phyloP scores from a whole-genome alignment of 2,888 invertebrate genomes.

The Merodon equestris region DNA sequence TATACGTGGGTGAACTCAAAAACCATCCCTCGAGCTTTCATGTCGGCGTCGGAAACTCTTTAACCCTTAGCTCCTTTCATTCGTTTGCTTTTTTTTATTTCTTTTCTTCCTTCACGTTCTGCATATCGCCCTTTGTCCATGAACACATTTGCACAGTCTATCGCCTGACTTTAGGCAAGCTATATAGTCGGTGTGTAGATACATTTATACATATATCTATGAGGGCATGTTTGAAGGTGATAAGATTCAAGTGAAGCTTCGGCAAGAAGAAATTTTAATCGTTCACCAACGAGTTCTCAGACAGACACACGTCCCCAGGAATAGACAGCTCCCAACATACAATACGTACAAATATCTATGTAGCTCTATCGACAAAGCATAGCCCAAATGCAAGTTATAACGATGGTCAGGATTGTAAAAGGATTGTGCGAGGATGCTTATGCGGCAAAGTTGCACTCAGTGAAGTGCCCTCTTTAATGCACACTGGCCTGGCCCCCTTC shows the following conservation, averaged over 20 bases:
- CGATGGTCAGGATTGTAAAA: constrained; percentile 44
- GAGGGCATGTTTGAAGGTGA: constrained; percentile 12
- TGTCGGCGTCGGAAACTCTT: constrained; percentile 33
- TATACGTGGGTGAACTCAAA: not conserved
- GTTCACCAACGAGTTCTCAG: not conserved
- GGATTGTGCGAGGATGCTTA: constrained; percentile 46
- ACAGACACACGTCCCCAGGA: not conserved
- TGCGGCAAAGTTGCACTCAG: constrained; percentile 38
- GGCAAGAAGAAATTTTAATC: too few species aligned
- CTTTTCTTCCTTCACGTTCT: constrained; percentile 11
- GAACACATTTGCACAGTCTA: constrained; percentile 24
- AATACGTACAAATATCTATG: constrained; percentile 5
- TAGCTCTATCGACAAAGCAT: not conserved
- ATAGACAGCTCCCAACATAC: not conserved
- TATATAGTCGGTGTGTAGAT: not conserved
- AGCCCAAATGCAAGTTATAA: constrained; percentile 27
- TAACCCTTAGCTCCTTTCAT: constrained; percentile 27
- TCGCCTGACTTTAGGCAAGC: constrained; percentile 36
- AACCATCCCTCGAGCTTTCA: not conserved
- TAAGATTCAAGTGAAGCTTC: constrained; percentile 2
- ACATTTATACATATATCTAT: not conserved
- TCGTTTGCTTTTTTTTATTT: not conserved
- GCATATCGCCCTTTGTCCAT: not conserved
- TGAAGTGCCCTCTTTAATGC: constrained; percentile 48
- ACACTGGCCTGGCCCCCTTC: constrained; percentile 28